A percentile compares a stretch with the other conserved stretches of the same genome.
These are phyloP conservation scores for Hassar affinis DNA, from an alignment of 2,113 vertebrate species.

Conservation along the genomic window DNA sequence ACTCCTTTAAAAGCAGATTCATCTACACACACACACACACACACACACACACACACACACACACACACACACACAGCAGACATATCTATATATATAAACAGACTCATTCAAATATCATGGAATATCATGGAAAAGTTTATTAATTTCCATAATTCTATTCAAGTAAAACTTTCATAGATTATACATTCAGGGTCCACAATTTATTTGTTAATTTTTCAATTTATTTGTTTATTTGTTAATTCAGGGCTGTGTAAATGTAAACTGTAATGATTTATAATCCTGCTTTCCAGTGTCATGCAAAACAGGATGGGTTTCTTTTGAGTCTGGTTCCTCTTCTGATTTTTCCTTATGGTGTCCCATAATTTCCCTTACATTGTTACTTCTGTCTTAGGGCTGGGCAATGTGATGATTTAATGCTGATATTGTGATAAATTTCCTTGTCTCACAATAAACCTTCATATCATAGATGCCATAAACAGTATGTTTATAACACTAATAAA, in stretches of 20 bases:
- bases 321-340: not conserved
- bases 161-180: too few species aligned
- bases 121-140: too few species aligned
- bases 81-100: too few species aligned
- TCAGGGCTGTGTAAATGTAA: not conserved
- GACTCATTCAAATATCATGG: too few species aligned
- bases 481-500: not conserved
- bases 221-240: too few species aligned
- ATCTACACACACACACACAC: too few species aligned
- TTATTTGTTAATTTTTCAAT: too few species aligned
- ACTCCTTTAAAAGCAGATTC: too few species aligned
- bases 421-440: not conserved
- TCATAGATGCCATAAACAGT: not conserved
- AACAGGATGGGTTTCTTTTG: not conserved
- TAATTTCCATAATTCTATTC: too few species aligned
- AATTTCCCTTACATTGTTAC: not conserved
- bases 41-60: too few species aligned
- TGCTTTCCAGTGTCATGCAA: not conserved
- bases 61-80: too few species aligned
- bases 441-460: not conserved
- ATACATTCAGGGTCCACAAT: too few species aligned
- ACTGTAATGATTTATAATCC: not conserved
- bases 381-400: not conserved
- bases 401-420: not conserved
- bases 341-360: not conserved